A percentile compares a stretch with the other conserved stretches of the same genome.
Evolutionary conservation across 2,113 vertebrate genomes (phyloP).

Genomic region (Esox niger): DNA sequence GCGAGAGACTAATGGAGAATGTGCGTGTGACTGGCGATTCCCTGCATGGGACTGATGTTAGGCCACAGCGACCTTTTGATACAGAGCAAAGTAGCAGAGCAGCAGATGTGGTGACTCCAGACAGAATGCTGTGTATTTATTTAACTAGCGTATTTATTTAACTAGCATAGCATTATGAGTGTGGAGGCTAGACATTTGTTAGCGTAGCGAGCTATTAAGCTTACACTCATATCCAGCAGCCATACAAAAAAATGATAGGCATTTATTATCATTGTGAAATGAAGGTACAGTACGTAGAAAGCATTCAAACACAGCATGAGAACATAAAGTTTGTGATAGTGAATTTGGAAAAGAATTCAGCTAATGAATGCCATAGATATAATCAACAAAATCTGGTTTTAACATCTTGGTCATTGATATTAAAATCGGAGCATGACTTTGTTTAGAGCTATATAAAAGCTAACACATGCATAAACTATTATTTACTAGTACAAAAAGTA

Average conservation of each 20-base stretch:
- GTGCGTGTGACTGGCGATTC: background rate
- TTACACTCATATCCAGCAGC: too few relatives aligned
- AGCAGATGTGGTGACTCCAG: too few relatives aligned
- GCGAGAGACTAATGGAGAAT: slow-evolving; percentile 6
- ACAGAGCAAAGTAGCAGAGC: background rate
- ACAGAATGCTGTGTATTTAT: background rate
- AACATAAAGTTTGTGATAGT: background rate
- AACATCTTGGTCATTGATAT: background rate
- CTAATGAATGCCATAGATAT: background rate
- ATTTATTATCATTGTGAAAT: background rate
- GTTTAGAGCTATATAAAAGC: background rate
- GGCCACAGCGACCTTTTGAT: background rate
- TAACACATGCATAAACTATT: background rate
- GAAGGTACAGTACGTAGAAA: too few relatives aligned
- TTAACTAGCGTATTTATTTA: background rate
- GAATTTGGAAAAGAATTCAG: background rate
- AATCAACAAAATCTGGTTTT: background rate
- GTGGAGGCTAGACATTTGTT: background rate
- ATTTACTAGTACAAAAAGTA: slow-evolving; percentile 11
- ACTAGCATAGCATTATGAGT: background rate
- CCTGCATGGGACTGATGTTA: background rate
- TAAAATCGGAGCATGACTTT: background rate
- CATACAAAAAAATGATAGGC: background rate
- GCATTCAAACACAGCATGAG: background rate
- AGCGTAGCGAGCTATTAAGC: slow-evolving; percentile 4